A percentile compares a stretch with the other conserved stretches of the same genome.
Evolutionary conservation across 1,140 invertebrate species (phyloP).

Genomic region (Goniozus legneri): DNA sequence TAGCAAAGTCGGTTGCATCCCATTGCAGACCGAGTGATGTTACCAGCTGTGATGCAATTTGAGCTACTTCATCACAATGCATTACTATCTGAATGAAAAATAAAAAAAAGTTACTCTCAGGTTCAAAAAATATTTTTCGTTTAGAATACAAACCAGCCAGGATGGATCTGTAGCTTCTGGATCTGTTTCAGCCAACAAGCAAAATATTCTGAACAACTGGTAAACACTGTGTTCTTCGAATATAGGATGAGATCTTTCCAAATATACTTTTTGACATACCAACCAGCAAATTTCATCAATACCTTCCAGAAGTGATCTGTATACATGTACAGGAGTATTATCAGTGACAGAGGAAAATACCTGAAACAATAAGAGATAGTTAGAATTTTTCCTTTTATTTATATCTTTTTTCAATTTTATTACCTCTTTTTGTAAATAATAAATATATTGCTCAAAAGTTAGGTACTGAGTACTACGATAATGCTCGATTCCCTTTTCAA

Average conservation of each 20-base stretch:
- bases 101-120: slow-evolving; percentile 4
- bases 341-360: slow-evolving; percentile 44
- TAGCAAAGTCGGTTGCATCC: slow-evolving; percentile 66
- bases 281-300: slow-evolving; percentile 73
- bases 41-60: slow-evolving; percentile 64
- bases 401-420: too few species aligned
- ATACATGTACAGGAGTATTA: slow-evolving; percentile 31
- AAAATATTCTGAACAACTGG: slow-evolving; percentile 76
- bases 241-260: slow-evolving; percentile 57
- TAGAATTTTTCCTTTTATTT: too few species aligned
- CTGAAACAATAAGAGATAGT: slow-evolving; percentile 16
- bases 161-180: slow-evolving; percentile 41
- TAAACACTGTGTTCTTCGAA: slow-evolving; percentile 66
- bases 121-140: neutral
- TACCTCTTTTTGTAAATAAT: slow-evolving; percentile 72
- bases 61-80: slow-evolving; percentile 63
- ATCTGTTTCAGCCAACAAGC: slow-evolving; percentile 68
- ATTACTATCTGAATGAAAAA: slow-evolving; percentile 57
- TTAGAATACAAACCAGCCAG: slow-evolving; percentile 20
- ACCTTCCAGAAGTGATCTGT: slow-evolving; percentile 32
- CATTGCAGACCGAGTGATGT: slow-evolving; percentile 64
- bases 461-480: slow-evolving; percentile 64
- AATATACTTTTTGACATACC: slow-evolving; percentile 65
- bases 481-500: slow-evolving; percentile 74
- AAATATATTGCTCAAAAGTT: slow-evolving; percentile 70